phyloP scores from a whole-genome alignment of 2,113 vertebrate species.

The Macquaria ambigua region DNA sequence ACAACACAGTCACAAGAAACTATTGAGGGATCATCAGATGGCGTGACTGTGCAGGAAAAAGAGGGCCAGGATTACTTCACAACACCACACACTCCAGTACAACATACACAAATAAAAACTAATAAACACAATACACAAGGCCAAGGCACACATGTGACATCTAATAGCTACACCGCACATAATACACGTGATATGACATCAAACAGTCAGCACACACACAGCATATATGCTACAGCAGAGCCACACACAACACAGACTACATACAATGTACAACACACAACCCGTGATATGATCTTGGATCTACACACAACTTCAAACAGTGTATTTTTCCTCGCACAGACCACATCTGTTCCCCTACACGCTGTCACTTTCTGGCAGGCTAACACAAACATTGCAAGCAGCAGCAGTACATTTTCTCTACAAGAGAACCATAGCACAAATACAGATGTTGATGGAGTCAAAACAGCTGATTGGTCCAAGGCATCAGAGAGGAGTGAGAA shows the following conservation, averaged over 20 bases:
- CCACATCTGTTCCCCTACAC: slow-evolving; percentile 74
- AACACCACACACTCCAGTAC: neutral
- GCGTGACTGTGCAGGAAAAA: slow-evolving; percentile 51
- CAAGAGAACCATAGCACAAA: slow-evolving; percentile 53
- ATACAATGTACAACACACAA: slow-evolving; percentile 4
- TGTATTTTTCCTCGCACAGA: slow-evolving; percentile 56
- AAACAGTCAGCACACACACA: neutral
- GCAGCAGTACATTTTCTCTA: slow-evolving; percentile 40
- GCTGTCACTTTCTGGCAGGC: slow-evolving; percentile 57
- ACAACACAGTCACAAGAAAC: slow-evolving; percentile 31
- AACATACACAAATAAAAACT: neutral
- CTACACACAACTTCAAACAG: slow-evolving; percentile 50
- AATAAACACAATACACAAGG: neutral
- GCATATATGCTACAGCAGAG: neutral
- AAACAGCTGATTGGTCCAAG: slow-evolving; percentile 52
- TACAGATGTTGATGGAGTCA: slow-evolving; percentile 48
- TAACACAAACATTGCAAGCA: slow-evolving; percentile 48
- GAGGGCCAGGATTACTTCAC: slow-evolving; percentile 44
- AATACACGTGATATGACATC: neutral
- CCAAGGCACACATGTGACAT: neutral
- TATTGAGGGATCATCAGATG: slow-evolving; percentile 78
- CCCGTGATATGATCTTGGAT: slow-evolving; percentile 1
- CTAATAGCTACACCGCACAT: neutral
- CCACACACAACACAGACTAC: neutral
- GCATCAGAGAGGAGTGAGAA: neutral